These are phyloP conservation scores for Engystomops pustulosus DNA, from an alignment of 2,113 vertebrate species.

Conservation along the genomic window DNA sequence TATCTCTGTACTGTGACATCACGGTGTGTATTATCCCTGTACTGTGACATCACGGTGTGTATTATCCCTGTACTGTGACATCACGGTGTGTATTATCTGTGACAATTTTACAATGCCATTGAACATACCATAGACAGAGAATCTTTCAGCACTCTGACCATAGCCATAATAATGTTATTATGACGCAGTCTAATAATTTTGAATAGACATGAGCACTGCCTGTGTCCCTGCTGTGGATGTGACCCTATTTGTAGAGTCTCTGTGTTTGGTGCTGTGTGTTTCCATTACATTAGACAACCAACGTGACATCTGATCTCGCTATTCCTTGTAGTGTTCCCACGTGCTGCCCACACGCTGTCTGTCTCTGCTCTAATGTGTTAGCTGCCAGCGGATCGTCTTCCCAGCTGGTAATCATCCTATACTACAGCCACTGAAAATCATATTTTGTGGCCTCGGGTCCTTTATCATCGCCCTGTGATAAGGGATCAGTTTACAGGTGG, in stretches of 20 bases:
- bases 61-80: too few species aligned
- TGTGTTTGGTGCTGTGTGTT: constrained; percentile 6
- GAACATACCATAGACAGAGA: too few species aligned
- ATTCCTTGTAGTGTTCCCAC: not conserved
- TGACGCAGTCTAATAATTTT: not conserved
- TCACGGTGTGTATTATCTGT: too few species aligned
- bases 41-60: too few species aligned
- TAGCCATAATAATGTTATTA: too few species aligned
- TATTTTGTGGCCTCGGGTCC: not conserved
- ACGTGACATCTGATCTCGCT: constrained; percentile 23
- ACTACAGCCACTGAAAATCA: not conserved
- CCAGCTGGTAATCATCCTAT: not conserved
- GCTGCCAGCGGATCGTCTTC: not conserved
- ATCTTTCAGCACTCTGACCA: too few species aligned
- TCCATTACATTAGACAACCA: constrained; percentile 14
- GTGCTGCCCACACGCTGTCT: constrained; percentile 30
- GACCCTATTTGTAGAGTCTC: not conserved
- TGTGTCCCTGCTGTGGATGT: not conserved
- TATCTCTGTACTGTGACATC: too few species aligned
- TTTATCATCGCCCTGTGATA: too few species aligned
- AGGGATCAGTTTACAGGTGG: not conserved
- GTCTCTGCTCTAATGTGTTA: constrained; percentile 13
- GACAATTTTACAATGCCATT: too few species aligned
- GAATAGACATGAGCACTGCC: not conserved
- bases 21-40: too few species aligned